Base-by-base conservation (phyloP, 2,113 vertebrate species). In the Pandion haliaetus region DNA sequence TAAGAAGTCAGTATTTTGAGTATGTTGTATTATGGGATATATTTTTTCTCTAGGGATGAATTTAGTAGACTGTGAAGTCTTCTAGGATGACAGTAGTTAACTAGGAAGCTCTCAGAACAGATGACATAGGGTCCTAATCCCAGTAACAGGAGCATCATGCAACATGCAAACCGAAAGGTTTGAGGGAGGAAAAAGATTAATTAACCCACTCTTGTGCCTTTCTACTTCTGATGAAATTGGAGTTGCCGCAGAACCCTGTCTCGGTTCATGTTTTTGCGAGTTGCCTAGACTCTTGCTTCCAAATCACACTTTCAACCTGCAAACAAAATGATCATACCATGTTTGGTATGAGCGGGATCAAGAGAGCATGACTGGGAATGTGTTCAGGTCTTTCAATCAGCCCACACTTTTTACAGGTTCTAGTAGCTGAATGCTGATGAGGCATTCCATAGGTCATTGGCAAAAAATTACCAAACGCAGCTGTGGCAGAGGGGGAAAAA, bases 201-300 rank as follows among this genome's bases (percentile, higher is more conserved):
- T 36, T 42, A 67, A 85, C 31, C 34, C 3, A 38, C 32, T 82
- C 16, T 57, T 82, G 16, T 76, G 24, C 74, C 47, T 74, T 72
- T 80, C 17, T 71, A 34, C 34, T 86, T 87, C 21, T 40, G 34
- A n/a, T 86, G 42, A 90, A 78, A 29, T 73, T n/a, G 85, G n/a
- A 2, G 3, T 70, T 73, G n/a, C 47, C 3, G 8, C 31, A 52
- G 29, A 80, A 18, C 44, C 10, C 29, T 54, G 16, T 73, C 25
- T 90, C 8, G 16, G 12, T 57, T 67, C 0, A 2, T 2, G 1
- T 62, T 82, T 88, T 74, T 2, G 0, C 2, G 0, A 50, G 36
- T 67, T 88, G n/a, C 14, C 5, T 71, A 20, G 29, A 32, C 47
- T 93, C 18, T 74, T 79, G 38, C 66, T 90, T 85, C 61, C 34